Percentiles rank a stretch among this genome's conserved stretches.
Evolutionary conservation across 2,888 invertebrate species (phyloP).

Genomic region (Serripes groenlandicus): DNA sequence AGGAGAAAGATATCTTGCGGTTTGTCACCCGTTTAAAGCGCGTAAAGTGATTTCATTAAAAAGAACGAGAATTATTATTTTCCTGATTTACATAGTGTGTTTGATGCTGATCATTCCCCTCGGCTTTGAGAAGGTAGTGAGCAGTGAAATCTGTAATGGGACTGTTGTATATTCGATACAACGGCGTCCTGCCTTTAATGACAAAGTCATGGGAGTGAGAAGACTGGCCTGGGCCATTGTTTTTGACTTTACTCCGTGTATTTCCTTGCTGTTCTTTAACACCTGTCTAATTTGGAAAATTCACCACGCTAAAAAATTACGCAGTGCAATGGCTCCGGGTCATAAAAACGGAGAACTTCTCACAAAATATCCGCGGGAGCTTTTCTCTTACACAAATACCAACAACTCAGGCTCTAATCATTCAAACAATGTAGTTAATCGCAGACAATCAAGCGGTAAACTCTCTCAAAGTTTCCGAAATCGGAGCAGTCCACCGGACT

Average conservation of each 20-base stretch:
- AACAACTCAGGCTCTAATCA: conserved; percentile 39
- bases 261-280: conserved; percentile 83
- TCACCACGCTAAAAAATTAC: conserved; percentile 76
- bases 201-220: conserved; percentile 66
- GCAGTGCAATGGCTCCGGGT: conserved; percentile 78
- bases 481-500: conserved; percentile 42
- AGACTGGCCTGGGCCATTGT: conserved; percentile 80
- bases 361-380: conserved; percentile 60
- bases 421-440: conserved; percentile 23
- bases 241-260: conserved; percentile 83
- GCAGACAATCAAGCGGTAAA: conserved; percentile 7
- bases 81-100: conserved; percentile 75
- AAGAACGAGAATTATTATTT: conserved; percentile 80
- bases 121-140: conserved; percentile 76
- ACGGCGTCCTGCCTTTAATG: conserved; percentile 63
- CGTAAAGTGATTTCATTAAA: conserved; percentile 81
- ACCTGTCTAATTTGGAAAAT: conserved; percentile 80
- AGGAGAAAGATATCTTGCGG: conserved; percentile 84
- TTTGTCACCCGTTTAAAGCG: conserved; percentile 85
- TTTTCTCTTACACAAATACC: conserved; percentile 60
- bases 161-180: conserved; percentile 64
- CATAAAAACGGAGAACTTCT: conserved; percentile 58
- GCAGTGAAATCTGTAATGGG: conserved; percentile 65
- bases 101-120: conserved; percentile 77
- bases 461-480: conserved; percentile 3